Base-by-base conservation (phyloP, 2,888 invertebrate species). In the Ptilodon capucinus region DNA sequence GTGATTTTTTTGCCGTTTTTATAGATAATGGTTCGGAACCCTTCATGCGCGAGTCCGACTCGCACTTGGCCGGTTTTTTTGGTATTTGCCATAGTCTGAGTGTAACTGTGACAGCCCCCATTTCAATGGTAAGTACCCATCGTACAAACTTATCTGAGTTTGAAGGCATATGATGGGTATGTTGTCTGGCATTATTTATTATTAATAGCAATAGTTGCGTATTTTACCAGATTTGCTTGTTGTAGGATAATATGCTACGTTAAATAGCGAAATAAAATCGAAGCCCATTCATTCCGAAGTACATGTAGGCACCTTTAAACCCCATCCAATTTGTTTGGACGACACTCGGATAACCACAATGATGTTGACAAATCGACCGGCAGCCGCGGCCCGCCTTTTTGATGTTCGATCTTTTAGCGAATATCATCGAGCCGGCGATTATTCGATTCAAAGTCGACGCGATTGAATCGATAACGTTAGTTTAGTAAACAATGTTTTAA, bases 311-410 rank as follows among this genome's bases (percentile, higher is more conserved):
- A 74, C 74, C 69, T 78, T 77, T 80, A 76, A 81, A 76, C 76
- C 80, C 73, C 71, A 79, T 76, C 80, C 84, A 83, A 87, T 89
- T 87, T 86, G 83, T 89, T 78, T 73, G 66, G 69, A 49, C 72
- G 78, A 68, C 76, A 74, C 67, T 62, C 54, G 71, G 69, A 75
- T 74, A 75, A 74, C 82, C 82, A 65, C 80, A 77, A 77, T 85
- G 87, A 89, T 87, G 88, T 86, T 86, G 89, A 89, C 87, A 89
- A 88, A 89, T 89, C 81, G 83, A 77, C 74, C 70, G 68, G 70
- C 65, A 67, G 54, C 58, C 55, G 58, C 64, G 81, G 48, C 59
- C 84, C 89, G 87, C 89, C 90, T 86, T 80, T 89, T 81, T 77
- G 79, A 68, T 90, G 89, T 88, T 79, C 81, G 74, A 86, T 86